Percentiles rank a stretch among this genome's conserved stretches.
Conservation (phyloP, 2,888 invertebrate genomes). For the Bruchidius siliquastri region DNA sequence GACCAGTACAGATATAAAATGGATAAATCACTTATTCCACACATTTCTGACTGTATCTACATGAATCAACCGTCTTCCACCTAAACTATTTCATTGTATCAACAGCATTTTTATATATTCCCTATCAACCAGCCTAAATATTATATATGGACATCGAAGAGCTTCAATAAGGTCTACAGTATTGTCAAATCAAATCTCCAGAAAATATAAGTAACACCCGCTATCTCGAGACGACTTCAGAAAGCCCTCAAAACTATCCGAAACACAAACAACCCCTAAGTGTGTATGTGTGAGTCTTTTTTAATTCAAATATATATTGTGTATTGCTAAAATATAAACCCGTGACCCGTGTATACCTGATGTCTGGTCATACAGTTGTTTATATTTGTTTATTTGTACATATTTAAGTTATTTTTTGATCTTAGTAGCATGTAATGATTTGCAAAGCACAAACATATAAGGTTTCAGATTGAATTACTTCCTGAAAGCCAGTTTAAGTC, state of each 20-base stretch:
- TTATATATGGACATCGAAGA: not conserved
- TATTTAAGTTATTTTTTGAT: not conserved
- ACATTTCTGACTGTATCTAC: too few relatives aligned
- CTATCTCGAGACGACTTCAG: not conserved
- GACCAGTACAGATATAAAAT: too few relatives aligned
- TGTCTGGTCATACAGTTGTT: not conserved
- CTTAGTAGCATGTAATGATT: not conserved
- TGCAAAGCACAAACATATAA: not conserved
- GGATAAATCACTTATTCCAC: too few relatives aligned
- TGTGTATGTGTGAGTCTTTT: not conserved
- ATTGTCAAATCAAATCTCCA: not conserved
- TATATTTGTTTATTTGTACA: not conserved
- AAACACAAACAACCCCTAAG: not conserved
- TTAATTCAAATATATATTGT: not conserved
- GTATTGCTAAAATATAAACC: not conserved
- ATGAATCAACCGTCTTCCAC: not conserved
- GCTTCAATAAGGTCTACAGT: not conserved
- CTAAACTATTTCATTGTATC: not conserved
- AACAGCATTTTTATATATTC: not conserved
- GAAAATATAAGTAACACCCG: not conserved
- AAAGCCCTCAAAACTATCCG: not conserved
- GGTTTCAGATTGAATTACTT: not conserved
- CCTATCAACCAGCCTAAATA: not conserved
- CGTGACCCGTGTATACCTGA: not conserved
- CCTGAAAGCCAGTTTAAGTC: not conserved